These are phyloP conservation scores for Basileuterus tristriatus DNA, from an alignment of 2,797 vertebrate species.

Conservation along the genomic window DNA sequence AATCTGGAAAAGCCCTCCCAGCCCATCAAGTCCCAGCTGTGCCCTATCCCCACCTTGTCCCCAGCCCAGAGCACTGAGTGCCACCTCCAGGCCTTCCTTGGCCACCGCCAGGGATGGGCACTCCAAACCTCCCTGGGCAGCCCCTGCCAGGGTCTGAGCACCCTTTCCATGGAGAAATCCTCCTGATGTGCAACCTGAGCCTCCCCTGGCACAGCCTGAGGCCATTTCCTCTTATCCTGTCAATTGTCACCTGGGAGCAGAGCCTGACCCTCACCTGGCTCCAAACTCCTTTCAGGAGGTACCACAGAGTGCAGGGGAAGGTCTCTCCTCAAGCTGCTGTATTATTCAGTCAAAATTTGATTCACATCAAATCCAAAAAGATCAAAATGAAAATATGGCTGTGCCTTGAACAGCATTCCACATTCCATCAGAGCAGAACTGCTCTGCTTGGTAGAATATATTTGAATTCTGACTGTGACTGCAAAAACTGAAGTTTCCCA, in stretches of 20 bases:
- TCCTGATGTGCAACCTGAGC: not conserved
- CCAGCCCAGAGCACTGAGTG: not conserved
- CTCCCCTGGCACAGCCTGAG: not conserved
- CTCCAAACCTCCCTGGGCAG: not conserved
- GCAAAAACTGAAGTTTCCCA: not conserved
- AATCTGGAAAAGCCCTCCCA: not conserved
- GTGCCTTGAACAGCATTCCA: not conserved
- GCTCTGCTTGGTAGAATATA: not conserved
- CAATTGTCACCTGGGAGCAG: not conserved
- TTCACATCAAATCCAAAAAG: not conserved
- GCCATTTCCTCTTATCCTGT: not conserved
- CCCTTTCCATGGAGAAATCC: fast-evolving
- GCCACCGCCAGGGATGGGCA: not conserved
- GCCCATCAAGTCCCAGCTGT: fast-evolving
- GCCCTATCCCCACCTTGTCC: fast-evolving
- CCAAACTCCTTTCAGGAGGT: not conserved
- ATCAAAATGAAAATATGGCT: not conserved
- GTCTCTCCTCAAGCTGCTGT: not conserved
- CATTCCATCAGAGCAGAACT: not conserved
- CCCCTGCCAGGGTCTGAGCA: fast-evolving
- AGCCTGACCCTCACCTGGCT: not conserved
- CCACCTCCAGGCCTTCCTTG: not conserved
- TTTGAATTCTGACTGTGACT: constrained; percentile 33
- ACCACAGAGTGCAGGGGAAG: not conserved
- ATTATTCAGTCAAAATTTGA: not conserved